Conservation (phyloP, 2,797 vertebrate genomes). For the Galago senegalensis region DNA sequence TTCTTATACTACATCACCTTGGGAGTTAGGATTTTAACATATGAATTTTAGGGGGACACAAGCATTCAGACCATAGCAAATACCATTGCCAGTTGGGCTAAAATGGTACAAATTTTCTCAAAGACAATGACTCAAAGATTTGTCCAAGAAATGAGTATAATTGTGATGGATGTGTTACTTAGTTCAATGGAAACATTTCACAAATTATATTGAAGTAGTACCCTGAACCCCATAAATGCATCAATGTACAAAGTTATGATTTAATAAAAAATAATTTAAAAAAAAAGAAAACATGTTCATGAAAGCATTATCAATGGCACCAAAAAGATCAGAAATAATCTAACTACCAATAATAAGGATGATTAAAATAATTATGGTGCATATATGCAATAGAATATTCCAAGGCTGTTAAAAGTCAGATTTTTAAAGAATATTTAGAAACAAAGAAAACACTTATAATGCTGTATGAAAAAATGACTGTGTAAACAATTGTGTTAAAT, state of each 20-base stretch:
- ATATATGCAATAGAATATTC: background rate
- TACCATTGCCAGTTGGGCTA: background rate
- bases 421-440: slow-evolving; percentile 36
- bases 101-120: background rate
- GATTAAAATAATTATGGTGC: background rate
- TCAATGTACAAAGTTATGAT: too few relatives aligned
- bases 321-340: slow-evolving; percentile 3
- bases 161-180: too few relatives aligned
- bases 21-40: background rate
- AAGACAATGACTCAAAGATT: background rate
- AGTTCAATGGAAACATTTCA: too few relatives aligned
- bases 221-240: too few relatives aligned
- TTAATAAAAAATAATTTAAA: too few relatives aligned
- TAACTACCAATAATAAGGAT: background rate
- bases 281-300: background rate
- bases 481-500: background rate
- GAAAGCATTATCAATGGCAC: background rate
- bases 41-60: background rate
- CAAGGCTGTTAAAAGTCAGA: background rate
- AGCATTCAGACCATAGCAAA: background rate
- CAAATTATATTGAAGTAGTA: too few relatives aligned
- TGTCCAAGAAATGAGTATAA: background rate
- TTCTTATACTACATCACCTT: background rate
- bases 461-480: background rate
- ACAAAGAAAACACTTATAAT: background rate